Base-by-base conservation (phyloP, 2,888 invertebrate genomes). In the Eupeodes latifasciatus region DNA sequence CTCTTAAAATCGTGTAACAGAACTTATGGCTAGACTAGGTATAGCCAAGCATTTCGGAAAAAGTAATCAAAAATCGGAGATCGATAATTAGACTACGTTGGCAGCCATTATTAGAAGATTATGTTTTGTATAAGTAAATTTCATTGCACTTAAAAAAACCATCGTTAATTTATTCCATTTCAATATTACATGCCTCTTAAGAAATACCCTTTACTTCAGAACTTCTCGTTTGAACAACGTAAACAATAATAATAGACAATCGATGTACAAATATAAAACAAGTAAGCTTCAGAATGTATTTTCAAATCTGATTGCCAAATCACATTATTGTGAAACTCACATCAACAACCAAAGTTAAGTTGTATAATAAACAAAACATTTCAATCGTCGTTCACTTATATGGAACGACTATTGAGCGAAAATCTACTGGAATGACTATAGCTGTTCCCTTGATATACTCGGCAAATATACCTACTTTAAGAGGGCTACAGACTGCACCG, bases 271-370 rank as follows among this genome's bases (percentile, higher is more conserved):
- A n/a, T 4, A 36, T 59, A 64, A 74, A 84, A 61, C 55, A 81
- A 84, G 84, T 81, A 67, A 40, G 27, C 57, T 66, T 9, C 57
- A 19, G 44, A 81, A 84, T 88, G 81, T 81, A 81, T 81, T 81
- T 84, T 77, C 77, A 84, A 88, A 88, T 84, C 84, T 87, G 87
- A 87, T 87, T 87, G 80, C 80, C 62, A 88, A 84, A 88, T 72
- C 80, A 62, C 84, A 88, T 84, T 88, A 84, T 72, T 62, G 40
- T 81, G 77, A 74, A 77, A 88, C 80, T 78, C 81, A 84, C 87
- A 88, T 88, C 84, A 88, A 74, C 87, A 88, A 67, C 72, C 5
- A 36, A 34, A 59, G 12, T 59, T 7, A 34, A 34, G 40, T 9
- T 40, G 84, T 34, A 27, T 64, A 88, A 88, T 88, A 88, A 88